Percentiles rank a stretch among this genome's conserved stretches.
These are phyloP conservation scores for Rotaria magnacalcarata DNA, from an alignment of 2,888 invertebrate species.

Conservation along the genomic window DNA sequence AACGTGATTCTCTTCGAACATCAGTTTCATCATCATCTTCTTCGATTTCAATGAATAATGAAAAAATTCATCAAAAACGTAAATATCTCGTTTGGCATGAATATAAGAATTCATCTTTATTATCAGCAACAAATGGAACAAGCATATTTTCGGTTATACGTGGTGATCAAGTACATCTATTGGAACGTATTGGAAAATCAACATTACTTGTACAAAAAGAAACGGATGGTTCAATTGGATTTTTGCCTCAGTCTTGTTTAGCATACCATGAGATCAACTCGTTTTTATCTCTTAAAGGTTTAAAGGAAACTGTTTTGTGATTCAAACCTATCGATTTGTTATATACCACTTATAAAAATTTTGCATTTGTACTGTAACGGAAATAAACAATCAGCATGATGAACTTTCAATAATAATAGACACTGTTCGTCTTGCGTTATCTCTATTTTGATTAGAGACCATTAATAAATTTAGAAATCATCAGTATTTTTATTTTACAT, in stretches of 20 bases:
- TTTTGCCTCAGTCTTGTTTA: slow-evolving; percentile 2
- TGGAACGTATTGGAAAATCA: slow-evolving; percentile 12
- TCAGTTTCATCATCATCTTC: neutral
- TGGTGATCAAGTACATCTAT: slow-evolving; percentile 12
- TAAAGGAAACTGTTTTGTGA: slow-evolving; percentile 29
- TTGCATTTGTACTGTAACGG: neutral
- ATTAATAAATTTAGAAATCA: neutral
- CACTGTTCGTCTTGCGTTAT: neutral
- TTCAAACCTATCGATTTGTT: neutral
- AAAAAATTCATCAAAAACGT: neutral
- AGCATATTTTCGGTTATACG: neutral
- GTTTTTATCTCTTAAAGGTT: slow-evolving; percentile 26
- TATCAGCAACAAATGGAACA: neutral
- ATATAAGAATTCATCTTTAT: neutral
- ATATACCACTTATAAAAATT: neutral
- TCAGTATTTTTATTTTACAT: neutral
- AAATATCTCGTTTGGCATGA: slow-evolving; percentile 8
- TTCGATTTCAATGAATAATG: neutral
- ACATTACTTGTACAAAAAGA: slow-evolving; percentile 30
- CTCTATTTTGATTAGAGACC: neutral
- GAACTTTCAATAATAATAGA: neutral
- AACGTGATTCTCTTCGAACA: slow-evolving; percentile 15
- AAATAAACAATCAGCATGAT: slow-evolving; percentile 22
- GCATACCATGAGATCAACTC: slow-evolving; percentile 9
- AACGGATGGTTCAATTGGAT: neutral